Evolutionary conservation across 2,797 vertebrate species (phyloP), one percentile per base, ranked within the genome.

Genomic region (Ataeniobius toweri): DNA sequence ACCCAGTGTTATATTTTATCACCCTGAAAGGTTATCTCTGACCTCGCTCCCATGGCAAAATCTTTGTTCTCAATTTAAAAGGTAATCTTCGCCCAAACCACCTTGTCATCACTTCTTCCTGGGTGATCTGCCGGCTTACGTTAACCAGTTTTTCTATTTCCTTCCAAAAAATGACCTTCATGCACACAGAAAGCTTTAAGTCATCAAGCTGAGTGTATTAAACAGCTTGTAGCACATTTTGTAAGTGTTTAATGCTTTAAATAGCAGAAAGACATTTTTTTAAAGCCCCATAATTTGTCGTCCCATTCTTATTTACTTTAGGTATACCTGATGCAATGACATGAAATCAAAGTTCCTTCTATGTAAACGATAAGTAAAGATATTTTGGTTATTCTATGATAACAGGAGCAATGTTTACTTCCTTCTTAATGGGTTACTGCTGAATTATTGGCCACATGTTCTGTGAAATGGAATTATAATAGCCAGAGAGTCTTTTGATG

Each of bases 401-500:
- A 73, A 78, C 14, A 56, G 61, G 26, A 71, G 59, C 59, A 75
- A n/a, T 51, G 20, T 59, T 83, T 56, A 73, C 20, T 80, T 88
- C 78, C 48, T 55, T 55, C 78, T 71, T 20, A 80, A 61, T 68
- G 59, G 71, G 58, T 84, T 77, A 14, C 22, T 39, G 63, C 51
- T 55, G 68, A 39, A 61, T 36, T 78, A 71, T 80, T 76, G 65
- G 71, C 48, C 65, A 36, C 65, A 14, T 77, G 73, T 73, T 76
- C 56, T 56, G 44, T 72, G 16, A 74, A 76, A 55, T 58, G 48
- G 39, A 26, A 55, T 76, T 73, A 83, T 46, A 56, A 7, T 41
- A 63, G 78, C 58, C 74, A 68, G 13, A 55, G 41, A 83, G 50
- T 74, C 48, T 72, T 22, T 39, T 85, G 55, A 86, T 86, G 61